These are phyloP conservation scores for Conus betulinus DNA, from an alignment of 1,140 invertebrate genomes.

Conservation along the genomic window DNA sequence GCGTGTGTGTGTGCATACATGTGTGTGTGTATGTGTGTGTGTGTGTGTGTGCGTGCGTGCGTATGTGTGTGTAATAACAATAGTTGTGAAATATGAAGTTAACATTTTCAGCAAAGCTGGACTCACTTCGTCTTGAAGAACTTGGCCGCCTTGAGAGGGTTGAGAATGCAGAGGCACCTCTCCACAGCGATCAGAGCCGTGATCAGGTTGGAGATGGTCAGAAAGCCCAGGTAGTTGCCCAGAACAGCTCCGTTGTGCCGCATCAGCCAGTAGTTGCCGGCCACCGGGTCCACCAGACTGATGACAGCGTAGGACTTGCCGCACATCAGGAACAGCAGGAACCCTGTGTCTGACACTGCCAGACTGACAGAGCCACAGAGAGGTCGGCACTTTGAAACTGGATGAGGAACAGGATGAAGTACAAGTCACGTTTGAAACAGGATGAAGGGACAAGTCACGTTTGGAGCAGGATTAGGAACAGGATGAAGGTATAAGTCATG, in stretches of 20 bases:
- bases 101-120: not conserved
- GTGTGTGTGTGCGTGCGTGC: not conserved
- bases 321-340: conserved; percentile 8
- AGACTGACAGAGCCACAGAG: not conserved
- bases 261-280: not conserved
- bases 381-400: too few relatives aligned
- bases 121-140: conserved; percentile 7
- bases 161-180: not conserved
- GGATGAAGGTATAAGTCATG: too few relatives aligned
- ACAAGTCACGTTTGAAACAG: too few relatives aligned
- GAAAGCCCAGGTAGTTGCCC: not conserved
- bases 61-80: not conserved
- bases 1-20: not conserved
- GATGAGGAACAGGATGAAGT: too few relatives aligned
- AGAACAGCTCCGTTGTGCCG: not conserved
- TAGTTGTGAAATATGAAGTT: not conserved
- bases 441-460: too few relatives aligned
- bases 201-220: not conserved
- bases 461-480: too few relatives aligned
- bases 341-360: not conserved
- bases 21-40: not conserved
- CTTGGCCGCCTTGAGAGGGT: not conserved
- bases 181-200: conserved; percentile 1
- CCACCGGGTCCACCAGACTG: not conserved
- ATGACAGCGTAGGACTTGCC: not conserved